These are phyloP conservation scores for Sebastes iracundus DNA, from an alignment of 2,797 vertebrate species.

Conservation along the genomic window DNA sequence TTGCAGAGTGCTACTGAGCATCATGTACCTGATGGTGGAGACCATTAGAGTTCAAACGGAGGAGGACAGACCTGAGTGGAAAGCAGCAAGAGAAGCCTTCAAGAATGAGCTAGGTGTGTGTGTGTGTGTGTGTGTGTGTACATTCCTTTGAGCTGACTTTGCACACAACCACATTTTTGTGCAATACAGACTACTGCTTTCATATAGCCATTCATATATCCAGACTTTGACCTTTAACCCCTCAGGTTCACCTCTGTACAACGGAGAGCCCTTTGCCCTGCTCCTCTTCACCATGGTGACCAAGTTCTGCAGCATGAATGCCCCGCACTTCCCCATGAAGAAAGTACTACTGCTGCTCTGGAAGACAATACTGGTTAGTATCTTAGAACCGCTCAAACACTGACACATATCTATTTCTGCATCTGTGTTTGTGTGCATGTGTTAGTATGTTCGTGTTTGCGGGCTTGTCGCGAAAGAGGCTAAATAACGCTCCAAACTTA, in stretches of 20 bases:
- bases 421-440: neutral
- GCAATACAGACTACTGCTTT: no score
- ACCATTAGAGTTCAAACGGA: conserved; percentile 89
- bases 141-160: neutral
- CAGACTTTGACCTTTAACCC: conserved; percentile 11
- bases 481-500: no score
- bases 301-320: conserved; percentile 96
- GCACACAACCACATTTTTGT: neutral
- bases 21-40: conserved; percentile 98
- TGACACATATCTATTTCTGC: neutral
- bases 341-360: conserved; percentile 95
- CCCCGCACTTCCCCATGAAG: conserved; percentile 96
- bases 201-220: no score
- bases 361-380: conserved; percentile 93
- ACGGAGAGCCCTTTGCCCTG: conserved; percentile 92
- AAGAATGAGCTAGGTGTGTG: conserved; percentile 88
- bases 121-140: conserved; percentile 82
- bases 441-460: neutral
- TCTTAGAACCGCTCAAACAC: neutral
- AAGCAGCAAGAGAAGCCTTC: conserved; percentile 87
- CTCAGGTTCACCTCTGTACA: conserved; percentile 88
- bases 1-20: conserved; percentile 91
- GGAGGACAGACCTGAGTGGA: conserved; percentile 87
- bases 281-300: conserved; percentile 96
- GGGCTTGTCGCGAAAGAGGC: no score